Evolutionary conservation across 2,113 vertebrate species (phyloP).

Genomic region (Brienomyrus brachyistius): DNA sequence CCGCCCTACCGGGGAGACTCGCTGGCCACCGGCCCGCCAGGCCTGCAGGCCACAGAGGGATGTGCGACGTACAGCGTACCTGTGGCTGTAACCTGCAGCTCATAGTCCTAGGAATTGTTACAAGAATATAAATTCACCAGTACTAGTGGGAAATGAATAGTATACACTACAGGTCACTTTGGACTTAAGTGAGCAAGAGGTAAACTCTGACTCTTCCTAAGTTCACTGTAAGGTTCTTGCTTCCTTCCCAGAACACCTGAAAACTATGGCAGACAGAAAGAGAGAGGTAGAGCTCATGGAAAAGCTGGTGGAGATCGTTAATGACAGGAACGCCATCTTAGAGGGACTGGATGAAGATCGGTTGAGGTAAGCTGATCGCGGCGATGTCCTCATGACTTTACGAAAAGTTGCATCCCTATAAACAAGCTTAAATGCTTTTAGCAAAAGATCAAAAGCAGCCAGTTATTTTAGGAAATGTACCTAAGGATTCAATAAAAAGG

Average conservation of each 20-base stretch:
- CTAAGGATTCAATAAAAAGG: not conserved
- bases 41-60: not conserved
- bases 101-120: not conserved
- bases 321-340: conserved; percentile 77
- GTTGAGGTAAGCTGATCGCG: conserved; percentile 62
- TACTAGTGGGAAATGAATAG: not conserved
- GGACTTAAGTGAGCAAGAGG: not conserved
- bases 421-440: not conserved
- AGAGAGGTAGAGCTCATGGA: conserved; percentile 73
- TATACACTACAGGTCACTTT: not conserved
- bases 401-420: not conserved
- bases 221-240: not conserved
- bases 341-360: conserved; percentile 88
- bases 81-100: not conserved
- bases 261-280: conserved; percentile 61
- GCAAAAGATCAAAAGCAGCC: not conserved
- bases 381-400: not conserved
- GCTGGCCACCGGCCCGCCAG: not conserved
- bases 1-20: not conserved
- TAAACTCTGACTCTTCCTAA: not conserved
- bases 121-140: not conserved
- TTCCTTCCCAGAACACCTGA: conserved; percentile 62
- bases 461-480: not conserved
- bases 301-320: conserved; percentile 75
- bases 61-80: not conserved